These are phyloP conservation scores for Mobula birostris DNA, from an alignment of 2,113 vertebrate species.

Conservation along the genomic window DNA sequence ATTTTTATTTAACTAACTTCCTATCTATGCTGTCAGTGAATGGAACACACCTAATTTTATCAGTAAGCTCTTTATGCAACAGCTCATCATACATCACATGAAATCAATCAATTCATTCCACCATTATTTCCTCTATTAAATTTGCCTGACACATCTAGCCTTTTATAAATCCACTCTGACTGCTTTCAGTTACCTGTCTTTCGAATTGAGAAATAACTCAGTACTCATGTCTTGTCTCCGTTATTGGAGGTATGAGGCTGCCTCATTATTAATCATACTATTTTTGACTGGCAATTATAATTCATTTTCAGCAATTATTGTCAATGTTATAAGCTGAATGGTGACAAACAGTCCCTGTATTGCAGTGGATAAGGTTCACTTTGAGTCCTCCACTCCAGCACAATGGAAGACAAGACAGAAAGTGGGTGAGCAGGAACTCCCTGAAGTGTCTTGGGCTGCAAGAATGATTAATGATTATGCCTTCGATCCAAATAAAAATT, in stretches of 20 bases:
- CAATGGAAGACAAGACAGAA: neutral
- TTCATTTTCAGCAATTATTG: neutral
- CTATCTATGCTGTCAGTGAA: neutral
- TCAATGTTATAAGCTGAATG: neutral
- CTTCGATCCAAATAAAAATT: no score
- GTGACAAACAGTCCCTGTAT: neutral
- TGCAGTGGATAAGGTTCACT: neutral
- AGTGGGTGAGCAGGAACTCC: neutral
- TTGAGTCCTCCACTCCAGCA: neutral
- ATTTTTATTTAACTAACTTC: neutral
- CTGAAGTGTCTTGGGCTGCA: no score
- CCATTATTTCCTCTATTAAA: neutral
- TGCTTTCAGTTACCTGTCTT: neutral
- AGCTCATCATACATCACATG: neutral
- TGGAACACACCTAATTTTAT: neutral
- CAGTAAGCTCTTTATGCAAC: neutral
- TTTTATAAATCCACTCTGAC: neutral
- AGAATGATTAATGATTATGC: no score
- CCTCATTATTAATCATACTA: neutral
- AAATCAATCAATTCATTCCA: neutral
- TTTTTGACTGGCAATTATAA: neutral
- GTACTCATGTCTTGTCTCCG: neutral
- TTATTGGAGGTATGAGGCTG: neutral
- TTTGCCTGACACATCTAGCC: neutral
- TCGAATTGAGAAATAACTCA: neutral